Conservation (phyloP, 2,888 invertebrate genomes). For the Dexiosoma caninum region DNA sequence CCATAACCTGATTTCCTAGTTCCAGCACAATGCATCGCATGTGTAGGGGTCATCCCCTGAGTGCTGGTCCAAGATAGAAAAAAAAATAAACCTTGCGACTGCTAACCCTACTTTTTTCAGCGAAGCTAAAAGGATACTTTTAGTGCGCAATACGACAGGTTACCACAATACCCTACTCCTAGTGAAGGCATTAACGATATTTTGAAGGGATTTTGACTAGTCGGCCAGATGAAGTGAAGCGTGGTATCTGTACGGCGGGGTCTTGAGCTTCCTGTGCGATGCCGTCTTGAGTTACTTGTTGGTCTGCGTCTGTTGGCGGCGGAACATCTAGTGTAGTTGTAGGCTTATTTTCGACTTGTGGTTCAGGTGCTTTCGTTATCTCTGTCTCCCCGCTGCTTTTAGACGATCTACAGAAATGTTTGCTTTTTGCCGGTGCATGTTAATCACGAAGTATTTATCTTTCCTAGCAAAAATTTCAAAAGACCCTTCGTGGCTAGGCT, state of each 20-base stretch:
- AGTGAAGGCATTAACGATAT: slow-evolving; percentile 20
- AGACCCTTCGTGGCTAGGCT: too few species aligned
- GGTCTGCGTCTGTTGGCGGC: neutral
- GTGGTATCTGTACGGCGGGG: neutral
- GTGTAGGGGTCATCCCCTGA: too few species aligned
- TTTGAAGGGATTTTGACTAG: too few species aligned
- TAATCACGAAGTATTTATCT: neutral
- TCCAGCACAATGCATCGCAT: too few species aligned
- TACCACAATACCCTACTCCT: slow-evolving; percentile 13
- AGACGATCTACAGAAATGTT: neutral
- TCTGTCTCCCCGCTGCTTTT: neutral
- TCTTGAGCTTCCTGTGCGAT: neutral
- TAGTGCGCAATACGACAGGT: neutral
- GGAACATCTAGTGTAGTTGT: neutral
- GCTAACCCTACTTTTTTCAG: too few species aligned
- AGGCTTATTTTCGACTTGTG: neutral
- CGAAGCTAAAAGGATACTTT: neutral
- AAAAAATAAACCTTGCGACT: too few species aligned
- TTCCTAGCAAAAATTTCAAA: neutral
- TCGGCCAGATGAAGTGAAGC: slow-evolving; percentile 1
- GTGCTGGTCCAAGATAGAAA: too few species aligned
- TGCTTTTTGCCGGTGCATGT: neutral
- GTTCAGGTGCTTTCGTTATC: neutral
- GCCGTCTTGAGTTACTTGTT: neutral
- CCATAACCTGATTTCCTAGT: too few species aligned